These are phyloP conservation scores for Uropsilus gracilis DNA, from an alignment of 2,113 vertebrate species.

Conservation along the genomic window DNA sequence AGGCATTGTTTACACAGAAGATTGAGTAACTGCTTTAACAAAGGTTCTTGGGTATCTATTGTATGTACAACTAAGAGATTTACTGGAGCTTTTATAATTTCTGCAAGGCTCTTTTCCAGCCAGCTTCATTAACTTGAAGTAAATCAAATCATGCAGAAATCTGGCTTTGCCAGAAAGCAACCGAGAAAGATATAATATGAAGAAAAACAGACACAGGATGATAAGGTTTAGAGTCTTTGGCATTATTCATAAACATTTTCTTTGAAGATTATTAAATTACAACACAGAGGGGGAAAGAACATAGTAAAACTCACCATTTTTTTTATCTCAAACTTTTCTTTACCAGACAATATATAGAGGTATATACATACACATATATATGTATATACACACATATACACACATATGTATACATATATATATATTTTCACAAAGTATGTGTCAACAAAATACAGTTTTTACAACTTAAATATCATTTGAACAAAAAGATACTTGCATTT, in stretches of 20 bases:
- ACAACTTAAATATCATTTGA: slow-evolving; percentile 68
- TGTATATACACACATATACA: neutral
- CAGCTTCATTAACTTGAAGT: slow-evolving; percentile 87
- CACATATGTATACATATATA: slow-evolving; percentile 19
- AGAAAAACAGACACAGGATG: slow-evolving; percentile 83
- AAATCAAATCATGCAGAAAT: slow-evolving; percentile 88
- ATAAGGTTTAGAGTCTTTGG: slow-evolving; percentile 85
- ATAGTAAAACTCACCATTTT: slow-evolving; percentile 68
- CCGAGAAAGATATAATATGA: slow-evolving; percentile 83
- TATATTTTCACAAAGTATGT: slow-evolving; percentile 44
- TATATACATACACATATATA: neutral
- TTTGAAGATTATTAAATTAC: slow-evolving; percentile 81
- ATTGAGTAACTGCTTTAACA: slow-evolving; percentile 84
- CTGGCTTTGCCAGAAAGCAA: slow-evolving; percentile 82
- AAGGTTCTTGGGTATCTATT: slow-evolving; percentile 82
- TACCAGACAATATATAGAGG: slow-evolving; percentile 37
- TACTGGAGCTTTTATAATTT: slow-evolving; percentile 87
- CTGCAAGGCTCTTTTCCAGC: slow-evolving; percentile 84
- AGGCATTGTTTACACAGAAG: slow-evolving; percentile 86
- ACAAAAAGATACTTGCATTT: slow-evolving; percentile 60
- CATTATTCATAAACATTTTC: slow-evolving; percentile 86
- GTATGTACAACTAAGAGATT: slow-evolving; percentile 84
- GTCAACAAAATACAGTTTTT: slow-evolving; percentile 73
- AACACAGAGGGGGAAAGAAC: slow-evolving; percentile 41
- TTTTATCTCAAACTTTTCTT: slow-evolving; percentile 65